Conservation (phyloP, 2,888 invertebrate genomes). For the Coelopa pilipes region DNA sequence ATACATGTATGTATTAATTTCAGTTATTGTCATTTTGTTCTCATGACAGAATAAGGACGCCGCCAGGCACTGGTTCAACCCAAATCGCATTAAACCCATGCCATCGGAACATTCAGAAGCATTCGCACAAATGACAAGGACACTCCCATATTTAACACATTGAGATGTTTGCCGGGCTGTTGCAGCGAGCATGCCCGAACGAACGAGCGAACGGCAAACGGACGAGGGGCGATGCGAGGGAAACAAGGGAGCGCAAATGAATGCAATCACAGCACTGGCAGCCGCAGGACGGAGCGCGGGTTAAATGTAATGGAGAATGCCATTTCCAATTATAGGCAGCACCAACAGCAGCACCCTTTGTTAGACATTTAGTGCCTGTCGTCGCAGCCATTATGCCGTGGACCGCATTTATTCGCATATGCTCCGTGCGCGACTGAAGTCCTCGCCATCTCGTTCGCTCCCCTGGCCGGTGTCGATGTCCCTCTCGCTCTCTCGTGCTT, state of each 20-base stretch:
- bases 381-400: conserved; percentile 60
- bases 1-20: conserved; percentile 55
- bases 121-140: conserved; percentile 51
- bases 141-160: conserved; percentile 61
- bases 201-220: neutral
- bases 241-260: conserved; percentile 30
- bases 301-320: conserved; percentile 64
- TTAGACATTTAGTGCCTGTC: conserved; percentile 54
- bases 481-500: conserved; percentile 49
- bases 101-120: conserved; percentile 26
- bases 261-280: conserved; percentile 12
- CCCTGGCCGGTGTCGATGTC: conserved; percentile 15
- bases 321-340: conserved; percentile 51
- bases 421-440: conserved; percentile 36
- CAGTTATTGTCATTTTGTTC: conserved; percentile 60
- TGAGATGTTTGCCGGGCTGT: conserved; percentile 46
- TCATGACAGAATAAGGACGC: conserved; percentile 43
- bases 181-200: no score
- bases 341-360: conserved; percentile 49
- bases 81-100: conserved; percentile 33
- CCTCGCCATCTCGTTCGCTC: conserved; percentile 46
- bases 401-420: conserved; percentile 45
- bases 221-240: neutral
- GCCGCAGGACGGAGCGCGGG: conserved; percentile 45
- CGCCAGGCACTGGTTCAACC: conserved; percentile 12